Evolutionary conservation across 23 tunicate species (phyloP), one percentile per base, ranked within the genome.

Genomic region (Oikopleura dioica): DNA sequence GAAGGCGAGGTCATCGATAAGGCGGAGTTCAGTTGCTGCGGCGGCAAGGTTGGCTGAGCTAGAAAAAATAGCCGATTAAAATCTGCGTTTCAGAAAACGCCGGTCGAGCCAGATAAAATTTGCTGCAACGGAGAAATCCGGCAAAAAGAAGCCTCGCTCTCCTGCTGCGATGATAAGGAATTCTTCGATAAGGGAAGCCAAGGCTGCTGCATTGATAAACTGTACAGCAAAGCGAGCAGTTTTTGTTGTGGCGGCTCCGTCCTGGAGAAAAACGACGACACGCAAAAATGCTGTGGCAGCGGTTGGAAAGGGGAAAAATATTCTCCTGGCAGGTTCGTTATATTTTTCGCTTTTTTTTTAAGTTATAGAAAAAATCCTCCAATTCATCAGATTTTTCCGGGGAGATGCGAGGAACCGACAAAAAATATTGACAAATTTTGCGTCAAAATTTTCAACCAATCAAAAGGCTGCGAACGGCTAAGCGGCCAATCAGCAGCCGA

Each of bases 291-390:
- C 26, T 63, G 72, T 63, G 72, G 72, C 16, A 16, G 5, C 33
- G 72, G 72, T 12, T 63, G 29, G 72, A 63, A 63, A 31, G 72
- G 72, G 4, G 72, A 63, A 63, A 63, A 63, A 63, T 63, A 21
- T 28, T 28, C 16, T 16, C 30, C 16, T 2, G 72, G 72, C 9
- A 9, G 55, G 55, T n/a, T n/a, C n/a, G n/a, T n/a, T n/a, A n/a
- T n/a, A n/a, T n/a, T n/a, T n/a, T n/a, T n/a, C n/a, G n/a, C n/a
- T n/a, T n/a, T n/a, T n/a, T n/a, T n/a, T n/a, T n/a, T n/a, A n/a
- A n/a, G n/a, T n/a, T n/a, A n/a, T n/a, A n/a, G n/a, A n/a, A n/a
- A n/a, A n/a, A n/a, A n/a, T n/a, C n/a, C n/a, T n/a, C n/a, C n/a
- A n/a, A n/a, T n/a, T n/a, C n/a, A n/a, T n/a, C n/a, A n/a, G n/a